Percentiles rank a stretch among this genome's conserved stretches.
phyloP scores from a whole-genome alignment of 2,888 invertebrate genomes.

The Trissolcus japonicus region DNA sequence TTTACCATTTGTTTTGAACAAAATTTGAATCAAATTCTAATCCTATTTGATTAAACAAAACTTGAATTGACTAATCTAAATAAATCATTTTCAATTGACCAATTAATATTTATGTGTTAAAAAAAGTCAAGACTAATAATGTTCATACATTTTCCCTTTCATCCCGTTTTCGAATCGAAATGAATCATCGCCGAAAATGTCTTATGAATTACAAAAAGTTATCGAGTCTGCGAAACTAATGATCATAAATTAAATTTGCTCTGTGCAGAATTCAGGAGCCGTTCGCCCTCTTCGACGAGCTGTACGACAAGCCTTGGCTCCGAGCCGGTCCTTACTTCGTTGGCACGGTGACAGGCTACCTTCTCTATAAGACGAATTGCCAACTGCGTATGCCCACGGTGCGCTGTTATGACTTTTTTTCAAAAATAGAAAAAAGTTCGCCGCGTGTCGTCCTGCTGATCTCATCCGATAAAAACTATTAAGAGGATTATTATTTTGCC shows the following conservation, averaged over 20 bases:
- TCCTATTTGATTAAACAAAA: too few species aligned
- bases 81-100: too few species aligned
- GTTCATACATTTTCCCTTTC: too few species aligned
- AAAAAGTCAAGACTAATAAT: too few species aligned
- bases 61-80: too few species aligned
- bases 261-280: slow-evolving; percentile 83
- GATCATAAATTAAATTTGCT: slow-evolving; percentile 16
- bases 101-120: too few species aligned
- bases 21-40: too few species aligned
- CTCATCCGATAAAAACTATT: slow-evolving; percentile 12
- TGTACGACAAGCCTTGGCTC: slow-evolving; percentile 91
- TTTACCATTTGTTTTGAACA: too few species aligned
- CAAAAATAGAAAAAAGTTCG: slow-evolving; percentile 13
- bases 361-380: slow-evolving; percentile 82
- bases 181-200: too few species aligned
- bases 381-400: slow-evolving; percentile 77
- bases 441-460: slow-evolving; percentile 1
- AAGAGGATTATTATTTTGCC: slow-evolving; percentile 16
- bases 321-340: slow-evolving; percentile 88
- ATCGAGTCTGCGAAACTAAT: slow-evolving; percentile 4
- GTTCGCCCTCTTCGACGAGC: slow-evolving; percentile 87
- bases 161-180: too few species aligned
- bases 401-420: slow-evolving; percentile 50
- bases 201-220: slow-evolving; percentile 2
- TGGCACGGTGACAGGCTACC: slow-evolving; percentile 86